Evolutionary conservation across 2,113 vertebrate genomes (phyloP).

Genomic region (Acanthisitta chloris): DNA sequence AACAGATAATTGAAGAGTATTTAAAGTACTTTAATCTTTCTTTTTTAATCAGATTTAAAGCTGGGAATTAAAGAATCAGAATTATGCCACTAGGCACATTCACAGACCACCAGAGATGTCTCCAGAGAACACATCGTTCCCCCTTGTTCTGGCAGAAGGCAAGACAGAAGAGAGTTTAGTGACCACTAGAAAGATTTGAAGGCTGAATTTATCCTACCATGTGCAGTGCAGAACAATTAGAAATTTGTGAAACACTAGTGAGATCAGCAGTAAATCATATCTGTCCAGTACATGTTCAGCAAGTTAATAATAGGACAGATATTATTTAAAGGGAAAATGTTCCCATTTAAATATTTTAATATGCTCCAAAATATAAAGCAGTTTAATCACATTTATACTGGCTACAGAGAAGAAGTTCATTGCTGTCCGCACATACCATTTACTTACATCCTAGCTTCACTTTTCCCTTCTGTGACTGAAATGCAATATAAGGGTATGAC

Average conservation of each 20-base stretch:
- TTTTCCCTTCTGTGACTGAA: background rate
- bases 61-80: background rate
- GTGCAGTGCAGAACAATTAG: background rate
- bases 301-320: background rate
- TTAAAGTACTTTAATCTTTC: background rate
- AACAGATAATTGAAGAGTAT: background rate
- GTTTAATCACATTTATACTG: background rate
- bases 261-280: background rate
- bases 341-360: background rate
- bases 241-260: background rate
- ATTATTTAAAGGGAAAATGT: background rate
- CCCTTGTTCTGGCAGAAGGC: background rate
- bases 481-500: background rate
- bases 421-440: background rate
- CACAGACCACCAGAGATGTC: background rate
- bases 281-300: background rate
- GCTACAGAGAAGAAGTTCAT: background rate
- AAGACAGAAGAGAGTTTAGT: background rate
- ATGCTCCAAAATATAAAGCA: background rate
- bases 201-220: background rate
- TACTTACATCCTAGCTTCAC: background rate
- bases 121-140: background rate
- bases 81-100: background rate
- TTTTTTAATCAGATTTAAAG: slow-evolving; percentile 34
- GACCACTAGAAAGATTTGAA: background rate